Evolutionary conservation across 1,140 invertebrate genomes (phyloP).

Genomic region (Chymomyza costata): DNA sequence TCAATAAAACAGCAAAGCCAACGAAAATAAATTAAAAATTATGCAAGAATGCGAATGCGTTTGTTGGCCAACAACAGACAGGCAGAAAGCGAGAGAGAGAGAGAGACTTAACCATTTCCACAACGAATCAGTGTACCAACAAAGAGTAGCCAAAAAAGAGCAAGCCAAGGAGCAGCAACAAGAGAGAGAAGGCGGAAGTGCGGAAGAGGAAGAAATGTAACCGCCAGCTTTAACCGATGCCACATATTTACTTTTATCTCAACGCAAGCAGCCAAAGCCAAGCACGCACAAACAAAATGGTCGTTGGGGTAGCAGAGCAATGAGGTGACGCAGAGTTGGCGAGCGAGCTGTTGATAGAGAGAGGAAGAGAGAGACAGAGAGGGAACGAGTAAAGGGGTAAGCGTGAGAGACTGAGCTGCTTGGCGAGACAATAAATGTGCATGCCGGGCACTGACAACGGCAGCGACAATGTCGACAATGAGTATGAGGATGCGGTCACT

Average conservation of each 20-base stretch:
- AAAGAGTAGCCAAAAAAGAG: slow-evolving; percentile 1
- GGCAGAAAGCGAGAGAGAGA: background rate
- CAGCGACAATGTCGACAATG: slow-evolving; percentile 10
- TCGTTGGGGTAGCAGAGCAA: slow-evolving; percentile 11
- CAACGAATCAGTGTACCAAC: slow-evolving; percentile 12
- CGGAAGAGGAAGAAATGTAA: slow-evolving; percentile 32
- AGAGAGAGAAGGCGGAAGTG: background rate
- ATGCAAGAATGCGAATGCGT: slow-evolving; percentile 58
- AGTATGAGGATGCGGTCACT: too few relatives aligned
- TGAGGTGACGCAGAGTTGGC: too few relatives aligned
- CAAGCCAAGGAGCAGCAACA: background rate
- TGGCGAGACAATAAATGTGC: slow-evolving; percentile 55
- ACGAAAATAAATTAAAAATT: slow-evolving; percentile 60
- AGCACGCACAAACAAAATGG: slow-evolving; percentile 56
- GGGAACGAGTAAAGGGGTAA: too few relatives aligned
- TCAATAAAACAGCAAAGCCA: slow-evolving; percentile 24
- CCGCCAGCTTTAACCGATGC: slow-evolving; percentile 54
- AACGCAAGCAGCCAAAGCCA: slow-evolving; percentile 49
- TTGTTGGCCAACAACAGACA: slow-evolving; percentile 16
- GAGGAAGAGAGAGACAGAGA: too few relatives aligned
- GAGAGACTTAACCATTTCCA: too few relatives aligned
- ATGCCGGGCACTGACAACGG: too few relatives aligned
- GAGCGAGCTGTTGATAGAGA: too few relatives aligned
- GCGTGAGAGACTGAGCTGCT: background rate
- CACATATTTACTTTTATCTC: slow-evolving; percentile 73